Evolutionary conservation across 2,888 invertebrate species (phyloP).

Genomic region (Acanthosepion pharaonis): DNA sequence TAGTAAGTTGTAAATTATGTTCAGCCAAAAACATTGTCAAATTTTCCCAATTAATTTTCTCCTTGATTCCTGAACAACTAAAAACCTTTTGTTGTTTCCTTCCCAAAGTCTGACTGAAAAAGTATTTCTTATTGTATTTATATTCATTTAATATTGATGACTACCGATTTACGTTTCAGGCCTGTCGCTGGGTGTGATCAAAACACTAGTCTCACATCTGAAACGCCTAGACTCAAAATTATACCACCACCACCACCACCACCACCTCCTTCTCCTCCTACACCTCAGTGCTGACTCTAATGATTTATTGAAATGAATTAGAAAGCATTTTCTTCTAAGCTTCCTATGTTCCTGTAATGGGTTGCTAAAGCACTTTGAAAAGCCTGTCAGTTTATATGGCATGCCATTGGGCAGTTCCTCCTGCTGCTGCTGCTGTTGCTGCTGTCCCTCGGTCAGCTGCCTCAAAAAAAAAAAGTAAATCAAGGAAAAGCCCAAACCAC

Average conservation of each 20-base stretch:
- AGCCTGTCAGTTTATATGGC: neutral
- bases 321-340: no score
- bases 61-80: no score
- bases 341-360: no score
- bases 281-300: neutral
- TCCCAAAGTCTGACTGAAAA: no score
- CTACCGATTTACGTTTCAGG: constrained; percentile 47
- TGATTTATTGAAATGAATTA: neutral
- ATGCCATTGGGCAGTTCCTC: neutral
- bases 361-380: neutral
- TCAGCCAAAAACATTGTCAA: no score
- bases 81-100: no score
- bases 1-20: no score
- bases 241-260: neutral
- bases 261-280: neutral
- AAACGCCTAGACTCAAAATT: neutral
- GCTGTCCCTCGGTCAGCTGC: neutral
- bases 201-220: neutral
- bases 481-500: neutral
- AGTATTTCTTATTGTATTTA: neutral
- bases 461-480: no score
- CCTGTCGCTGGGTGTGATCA: constrained; percentile 24
- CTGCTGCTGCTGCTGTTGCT: neutral
- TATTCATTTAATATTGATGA: constrained; percentile 34
- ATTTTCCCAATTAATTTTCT: no score